A percentile compares a stretch with the other conserved stretches of the same genome.
Conservation (phyloP, 2,113 vertebrate genomes). For the Muscicapa adusta region DNA sequence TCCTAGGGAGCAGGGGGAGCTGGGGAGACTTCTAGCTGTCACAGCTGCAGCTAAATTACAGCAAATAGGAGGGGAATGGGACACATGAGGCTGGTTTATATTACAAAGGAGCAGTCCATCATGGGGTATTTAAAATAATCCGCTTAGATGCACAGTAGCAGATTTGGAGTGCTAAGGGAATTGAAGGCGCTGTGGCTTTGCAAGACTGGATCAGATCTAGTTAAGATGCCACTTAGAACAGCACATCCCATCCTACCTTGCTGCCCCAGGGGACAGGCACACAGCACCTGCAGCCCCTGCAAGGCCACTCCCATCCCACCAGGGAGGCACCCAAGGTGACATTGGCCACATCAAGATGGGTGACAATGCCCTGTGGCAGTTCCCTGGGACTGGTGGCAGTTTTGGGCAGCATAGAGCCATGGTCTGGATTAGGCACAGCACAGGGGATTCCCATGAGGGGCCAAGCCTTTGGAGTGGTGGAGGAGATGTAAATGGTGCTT, state of each 20-base stretch:
- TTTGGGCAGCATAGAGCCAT: neutral
- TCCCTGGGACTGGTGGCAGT: neutral
- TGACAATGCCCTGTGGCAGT: neutral
- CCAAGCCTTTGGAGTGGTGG: neutral
- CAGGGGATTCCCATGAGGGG: neutral
- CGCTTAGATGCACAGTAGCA: constrained; percentile 68
- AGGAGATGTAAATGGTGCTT: neutral
- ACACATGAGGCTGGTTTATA: constrained; percentile 60
- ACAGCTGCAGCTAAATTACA: constrained; percentile 57
- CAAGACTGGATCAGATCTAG: constrained; percentile 63
- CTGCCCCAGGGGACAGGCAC: neutral
- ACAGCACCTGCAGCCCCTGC: neutral
- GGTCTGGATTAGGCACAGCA: neutral
- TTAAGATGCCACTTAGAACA: constrained; percentile 54
- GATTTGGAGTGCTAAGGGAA: constrained; percentile 66
- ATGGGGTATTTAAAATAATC: constrained; percentile 69
- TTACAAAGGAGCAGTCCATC: constrained; percentile 69
- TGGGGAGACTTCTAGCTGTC: constrained; percentile 21
- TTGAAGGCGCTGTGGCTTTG: constrained; percentile 61
- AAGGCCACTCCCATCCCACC: neutral
- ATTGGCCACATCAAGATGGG: neutral
- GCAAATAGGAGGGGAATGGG: constrained; percentile 63
- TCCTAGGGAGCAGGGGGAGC: neutral
- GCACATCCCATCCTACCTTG: neutral
- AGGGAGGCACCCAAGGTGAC: neutral